These are phyloP conservation scores for Cyanoramphus novaezelandiae DNA, from an alignment of 2,113 vertebrate genomes.

Conservation along the genomic window DNA sequence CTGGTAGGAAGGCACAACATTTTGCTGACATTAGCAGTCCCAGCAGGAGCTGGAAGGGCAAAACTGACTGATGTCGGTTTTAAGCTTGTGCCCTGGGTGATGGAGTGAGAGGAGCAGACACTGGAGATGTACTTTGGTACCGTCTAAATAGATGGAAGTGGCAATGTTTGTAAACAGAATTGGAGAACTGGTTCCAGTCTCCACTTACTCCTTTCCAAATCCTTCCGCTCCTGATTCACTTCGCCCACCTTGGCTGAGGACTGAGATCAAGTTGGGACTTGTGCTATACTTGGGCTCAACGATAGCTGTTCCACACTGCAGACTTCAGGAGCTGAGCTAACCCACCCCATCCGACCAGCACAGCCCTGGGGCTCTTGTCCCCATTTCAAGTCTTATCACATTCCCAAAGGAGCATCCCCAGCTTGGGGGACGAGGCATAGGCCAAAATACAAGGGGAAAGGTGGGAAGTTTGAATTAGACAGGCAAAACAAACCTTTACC, in stretches of 20 bases:
- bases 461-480: background rate
- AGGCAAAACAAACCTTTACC: background rate
- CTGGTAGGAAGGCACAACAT: background rate
- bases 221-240: background rate
- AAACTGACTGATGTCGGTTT: background rate
- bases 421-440: background rate
- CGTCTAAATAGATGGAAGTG: rapidly evolving
- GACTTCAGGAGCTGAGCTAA: background rate
- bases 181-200: background rate
- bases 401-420: background rate
- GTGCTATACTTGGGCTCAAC: background rate
- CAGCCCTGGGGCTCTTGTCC: rapidly evolving
- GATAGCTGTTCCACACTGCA: background rate
- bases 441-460: background rate
- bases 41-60: background rate
- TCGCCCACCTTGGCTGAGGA: background rate
- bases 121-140: background rate
- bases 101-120: background rate
- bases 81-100: background rate
- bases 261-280: background rate
- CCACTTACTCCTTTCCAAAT: background rate
- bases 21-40: background rate
- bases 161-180: background rate
- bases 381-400: rapidly evolving
- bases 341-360: rapidly evolving